Base-by-base conservation (phyloP, 2,797 vertebrate genomes). In the Gymnocypris eckloni region DNA sequence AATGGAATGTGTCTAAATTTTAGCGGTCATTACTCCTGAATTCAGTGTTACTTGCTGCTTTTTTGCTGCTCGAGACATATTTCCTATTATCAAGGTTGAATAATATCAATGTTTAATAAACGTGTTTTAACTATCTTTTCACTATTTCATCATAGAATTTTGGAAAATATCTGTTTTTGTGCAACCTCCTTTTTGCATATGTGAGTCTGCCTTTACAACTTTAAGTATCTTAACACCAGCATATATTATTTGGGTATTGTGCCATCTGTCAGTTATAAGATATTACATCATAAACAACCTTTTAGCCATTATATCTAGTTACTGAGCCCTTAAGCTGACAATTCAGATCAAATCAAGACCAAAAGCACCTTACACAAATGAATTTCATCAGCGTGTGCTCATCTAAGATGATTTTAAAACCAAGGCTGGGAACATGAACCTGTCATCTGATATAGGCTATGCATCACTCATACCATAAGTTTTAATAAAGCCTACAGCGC, bases 401-500 rank as follows among this genome's bases (percentile, higher is more conserved):
- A 66, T 48, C 59, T 43, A 11, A 66, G 20, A 48, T 80, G 10
- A 6, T 80, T 67, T 80, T 66, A 80, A 67, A 33, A 67, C 25
- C 50, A 66, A 64, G 2, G 25, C 25, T 48, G 18, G 5, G 9
- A 48, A 66, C n/a, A 12, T 6, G 10, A 33, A 66, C 78, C 25
- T 48, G 10, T 48, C 16, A 22, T 66, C 59, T 66, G 41, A 48
- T 33, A 33, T 8, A 28, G 2, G 4, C n/a, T 25, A 66, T 33
- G 41, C 78, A 48, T 28, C 3, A 33, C 10, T 7, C 15, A 67
- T 18, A 67, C 28, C 28, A 37, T 37, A 67, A 2, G 16, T 39
- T 18, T 20, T 67, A 1, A 61, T 39, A 39, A 15, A 64, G 25
- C 59, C 59, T 64, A n/a, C 52, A 41, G 20, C 12, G 1, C 20